A percentile compares a stretch with the other conserved stretches of the same genome.
These are phyloP conservation scores for Polydesmus complanatus DNA, from an alignment of 2,888 invertebrate genomes.

Conservation along the genomic window DNA sequence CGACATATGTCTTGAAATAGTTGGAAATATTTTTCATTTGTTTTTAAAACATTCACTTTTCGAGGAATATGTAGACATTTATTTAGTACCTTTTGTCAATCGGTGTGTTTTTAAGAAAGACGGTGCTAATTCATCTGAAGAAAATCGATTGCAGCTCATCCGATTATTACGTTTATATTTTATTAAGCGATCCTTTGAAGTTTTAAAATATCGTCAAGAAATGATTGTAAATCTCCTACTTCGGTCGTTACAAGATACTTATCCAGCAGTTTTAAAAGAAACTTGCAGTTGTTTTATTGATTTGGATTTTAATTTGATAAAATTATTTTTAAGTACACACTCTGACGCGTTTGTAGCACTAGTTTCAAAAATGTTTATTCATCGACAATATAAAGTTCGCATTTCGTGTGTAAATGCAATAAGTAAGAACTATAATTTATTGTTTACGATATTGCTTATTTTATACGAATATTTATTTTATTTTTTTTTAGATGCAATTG, in stretches of 20 bases:
- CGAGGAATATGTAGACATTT: background rate
- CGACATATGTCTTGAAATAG: background rate
- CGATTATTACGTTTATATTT: background rate
- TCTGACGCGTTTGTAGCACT: background rate
- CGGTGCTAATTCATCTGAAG: background rate
- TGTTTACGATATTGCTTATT: background rate
- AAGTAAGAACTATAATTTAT: constrained; percentile 1
- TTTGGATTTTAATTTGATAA: background rate
- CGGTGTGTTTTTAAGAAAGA: no score
- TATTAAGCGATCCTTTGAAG: background rate
- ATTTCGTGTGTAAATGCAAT: background rate
- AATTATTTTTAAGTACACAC: no score
- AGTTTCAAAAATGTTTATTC: background rate
- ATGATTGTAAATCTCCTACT: background rate
- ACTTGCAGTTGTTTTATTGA: background rate
- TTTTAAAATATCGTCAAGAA: background rate
- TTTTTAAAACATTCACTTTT: background rate
- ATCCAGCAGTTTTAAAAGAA: background rate
- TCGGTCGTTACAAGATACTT: background rate
- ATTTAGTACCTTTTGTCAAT: background rate
- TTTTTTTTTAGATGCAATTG: background rate
- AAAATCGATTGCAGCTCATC: background rate
- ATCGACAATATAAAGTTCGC: constrained; percentile 4
- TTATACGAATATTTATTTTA: background rate
- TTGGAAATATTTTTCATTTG: background rate